Evolutionary conservation across 2,888 invertebrate genomes (phyloP).

Genomic region (Mesodorylaimus sp.): DNA sequence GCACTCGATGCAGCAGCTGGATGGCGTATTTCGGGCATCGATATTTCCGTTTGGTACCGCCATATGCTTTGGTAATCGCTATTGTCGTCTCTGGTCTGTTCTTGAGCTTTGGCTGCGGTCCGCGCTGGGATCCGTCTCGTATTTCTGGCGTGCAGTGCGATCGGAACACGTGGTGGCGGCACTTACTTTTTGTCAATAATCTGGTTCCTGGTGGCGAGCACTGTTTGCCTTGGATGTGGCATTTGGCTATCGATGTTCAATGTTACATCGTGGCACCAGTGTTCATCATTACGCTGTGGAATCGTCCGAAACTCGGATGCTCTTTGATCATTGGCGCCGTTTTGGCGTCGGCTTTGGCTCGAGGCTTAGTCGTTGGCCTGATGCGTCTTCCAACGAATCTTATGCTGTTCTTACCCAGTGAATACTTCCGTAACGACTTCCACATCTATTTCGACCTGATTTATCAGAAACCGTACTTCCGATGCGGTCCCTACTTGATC

Average conservation of each 20-base stretch:
- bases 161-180: slow-evolving; percentile 14
- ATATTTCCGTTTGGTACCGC: slow-evolving; percentile 11
- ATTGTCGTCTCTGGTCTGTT: slow-evolving; percentile 5
- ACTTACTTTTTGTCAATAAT: slow-evolving; percentile 17
- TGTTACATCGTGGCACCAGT: slow-evolving; percentile 14
- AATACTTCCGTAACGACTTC: slow-evolving; percentile 1
- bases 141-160: slow-evolving; percentile 18
- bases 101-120: slow-evolving; percentile 9
- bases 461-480: slow-evolving; percentile 27
- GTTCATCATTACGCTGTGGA: neutral
- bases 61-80: slow-evolving; percentile 11
- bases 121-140: slow-evolving; percentile 12
- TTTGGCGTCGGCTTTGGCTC: neutral
- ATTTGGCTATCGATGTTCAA: slow-evolving; percentile 19
- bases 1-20: too few species aligned
- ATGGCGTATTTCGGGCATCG: slow-evolving; percentile 14
- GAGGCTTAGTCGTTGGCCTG: neutral
- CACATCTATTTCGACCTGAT: slow-evolving; percentile 9
- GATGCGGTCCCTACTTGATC: slow-evolving; percentile 29
- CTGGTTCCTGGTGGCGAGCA: slow-evolving; percentile 11
- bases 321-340: neutral
- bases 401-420: slow-evolving; percentile 2
- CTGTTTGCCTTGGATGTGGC: slow-evolving; percentile 22
- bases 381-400: slow-evolving; percentile 2
- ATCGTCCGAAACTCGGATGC: neutral